Evolutionary conservation across 35 echinoderm and acorn worm species (phyloP).

Genomic region (Chiridota heheva): DNA sequence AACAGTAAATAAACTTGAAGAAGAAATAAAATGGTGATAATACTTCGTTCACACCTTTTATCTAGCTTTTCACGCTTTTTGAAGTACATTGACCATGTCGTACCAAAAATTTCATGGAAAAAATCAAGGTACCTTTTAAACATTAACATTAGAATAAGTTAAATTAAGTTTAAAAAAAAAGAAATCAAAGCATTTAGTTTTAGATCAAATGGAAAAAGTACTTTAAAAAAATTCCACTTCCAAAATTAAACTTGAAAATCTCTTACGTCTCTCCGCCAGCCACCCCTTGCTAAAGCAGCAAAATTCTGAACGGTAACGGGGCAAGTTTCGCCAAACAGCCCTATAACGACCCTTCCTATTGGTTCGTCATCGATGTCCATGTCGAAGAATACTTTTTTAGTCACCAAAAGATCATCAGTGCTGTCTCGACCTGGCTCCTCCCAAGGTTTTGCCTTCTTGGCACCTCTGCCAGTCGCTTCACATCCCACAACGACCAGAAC

Average conservation of each 20-base stretch:
- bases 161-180: too few species aligned
- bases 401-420: slow-evolving; percentile 79
- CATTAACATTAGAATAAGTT: too few species aligned
- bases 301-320: slow-evolving; percentile 92
- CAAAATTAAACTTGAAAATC: not conserved
- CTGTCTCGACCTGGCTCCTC: slow-evolving; percentile 70
- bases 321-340: slow-evolving; percentile 77
- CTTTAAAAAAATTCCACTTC: not conserved
- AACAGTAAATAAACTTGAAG: not conserved
- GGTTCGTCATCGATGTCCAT: slow-evolving; percentile 86
- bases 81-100: not conserved
- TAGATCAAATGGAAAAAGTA: too few species aligned
- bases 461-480: not conserved
- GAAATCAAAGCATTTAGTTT: too few species aligned
- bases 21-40: not conserved
- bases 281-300: slow-evolving; percentile 81
- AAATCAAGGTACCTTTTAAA: too few species aligned
- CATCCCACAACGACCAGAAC: not conserved
- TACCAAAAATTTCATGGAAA: too few species aligned
- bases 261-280: slow-evolving; percentile 79
- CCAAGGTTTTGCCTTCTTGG: slow-evolving; percentile 54
- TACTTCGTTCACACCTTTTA: not conserved
- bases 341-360: slow-evolving; percentile 74
- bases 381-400: slow-evolving; percentile 86
- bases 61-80: not conserved